Conservation (phyloP, 2,797 vertebrate genomes). For the Periparus ater region DNA sequence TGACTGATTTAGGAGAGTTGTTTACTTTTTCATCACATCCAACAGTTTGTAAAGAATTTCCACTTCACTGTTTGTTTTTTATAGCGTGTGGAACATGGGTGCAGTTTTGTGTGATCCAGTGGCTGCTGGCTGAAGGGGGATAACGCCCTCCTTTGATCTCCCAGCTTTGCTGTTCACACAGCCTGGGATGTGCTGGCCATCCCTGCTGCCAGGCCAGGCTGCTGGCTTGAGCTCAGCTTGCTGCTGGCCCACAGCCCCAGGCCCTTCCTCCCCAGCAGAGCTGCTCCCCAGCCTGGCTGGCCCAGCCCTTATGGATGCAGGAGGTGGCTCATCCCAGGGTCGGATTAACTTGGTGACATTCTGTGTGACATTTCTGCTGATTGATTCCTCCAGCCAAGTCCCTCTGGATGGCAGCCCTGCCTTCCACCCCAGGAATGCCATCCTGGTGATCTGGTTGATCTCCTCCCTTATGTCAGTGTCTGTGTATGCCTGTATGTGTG, state of each 20-base stretch:
- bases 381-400: background rate
- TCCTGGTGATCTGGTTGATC: background rate
- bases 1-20: background rate
- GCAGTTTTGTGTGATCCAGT: background rate
- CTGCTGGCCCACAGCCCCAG: background rate
- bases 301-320: background rate
- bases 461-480: background rate
- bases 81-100: rapidly evolving
- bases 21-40: background rate
- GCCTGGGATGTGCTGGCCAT: background rate
- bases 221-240: background rate
- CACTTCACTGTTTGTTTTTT: background rate
- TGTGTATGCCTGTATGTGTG: too few species aligned
- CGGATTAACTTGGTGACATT: background rate
- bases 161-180: background rate
- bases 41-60: background rate
- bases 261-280: background rate
- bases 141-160: background rate
- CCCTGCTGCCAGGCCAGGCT: background rate
- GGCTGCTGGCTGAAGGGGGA: background rate
- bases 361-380: background rate
- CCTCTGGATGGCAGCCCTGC: background rate
- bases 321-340: background rate
- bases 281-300: background rate
- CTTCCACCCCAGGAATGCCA: background rate